Evolutionary conservation across 2,113 vertebrate genomes (phyloP).

Genomic region (Monarcha castaneiventris): DNA sequence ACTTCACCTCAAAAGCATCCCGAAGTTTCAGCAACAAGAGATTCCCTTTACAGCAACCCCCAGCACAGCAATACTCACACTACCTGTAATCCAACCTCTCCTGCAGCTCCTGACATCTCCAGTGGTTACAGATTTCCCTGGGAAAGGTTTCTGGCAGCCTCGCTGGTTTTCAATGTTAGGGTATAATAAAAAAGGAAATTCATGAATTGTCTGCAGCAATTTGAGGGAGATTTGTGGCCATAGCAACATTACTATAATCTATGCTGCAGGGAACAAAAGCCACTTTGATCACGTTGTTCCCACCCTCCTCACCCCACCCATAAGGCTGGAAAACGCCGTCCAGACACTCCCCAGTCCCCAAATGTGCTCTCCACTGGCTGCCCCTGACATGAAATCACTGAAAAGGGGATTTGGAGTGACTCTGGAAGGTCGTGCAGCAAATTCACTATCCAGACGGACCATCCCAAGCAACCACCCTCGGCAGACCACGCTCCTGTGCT

Average conservation of each 20-base stretch:
- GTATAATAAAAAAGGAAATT: slow-evolving; percentile 32
- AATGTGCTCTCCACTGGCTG: neutral
- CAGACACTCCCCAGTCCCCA: neutral
- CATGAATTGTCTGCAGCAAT: slow-evolving; percentile 47
- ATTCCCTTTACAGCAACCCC: neutral
- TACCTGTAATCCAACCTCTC: neutral
- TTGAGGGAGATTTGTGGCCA: slow-evolving; percentile 51
- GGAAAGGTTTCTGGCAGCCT: slow-evolving; percentile 11
- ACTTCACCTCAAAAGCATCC: neutral
- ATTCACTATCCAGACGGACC: rapidly evolving
- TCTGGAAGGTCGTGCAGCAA: neutral
- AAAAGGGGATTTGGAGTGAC: neutral
- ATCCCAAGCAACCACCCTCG: neutral
- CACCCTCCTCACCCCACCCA: neutral
- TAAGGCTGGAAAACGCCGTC: neutral
- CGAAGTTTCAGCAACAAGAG: neutral
- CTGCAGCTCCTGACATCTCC: neutral
- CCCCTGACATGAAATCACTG: neutral
- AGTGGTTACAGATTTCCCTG: neutral
- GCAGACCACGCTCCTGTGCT: neutral
- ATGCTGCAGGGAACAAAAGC: slow-evolving; percentile 25
- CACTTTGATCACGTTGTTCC: neutral
- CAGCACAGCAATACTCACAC: neutral
- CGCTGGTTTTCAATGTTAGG: neutral
- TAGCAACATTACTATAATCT: slow-evolving; percentile 50